Base-by-base conservation (phyloP, 2,113 vertebrate genomes). In the Agelaius tricolor region DNA sequence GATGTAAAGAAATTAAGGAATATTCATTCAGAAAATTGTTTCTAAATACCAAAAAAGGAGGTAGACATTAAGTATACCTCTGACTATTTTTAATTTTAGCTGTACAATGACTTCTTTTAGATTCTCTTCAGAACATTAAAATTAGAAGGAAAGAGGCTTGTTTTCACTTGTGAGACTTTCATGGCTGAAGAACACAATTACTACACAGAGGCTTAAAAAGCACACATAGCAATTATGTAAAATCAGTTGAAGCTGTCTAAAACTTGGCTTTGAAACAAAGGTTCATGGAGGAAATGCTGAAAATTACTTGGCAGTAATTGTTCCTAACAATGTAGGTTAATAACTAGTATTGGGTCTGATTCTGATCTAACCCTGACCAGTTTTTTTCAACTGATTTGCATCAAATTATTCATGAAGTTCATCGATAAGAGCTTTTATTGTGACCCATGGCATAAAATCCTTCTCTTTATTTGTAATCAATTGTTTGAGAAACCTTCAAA, bases 251-350 rank as follows among this genome's bases (percentile, higher is more conserved):
- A 11, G 19, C 57, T 78, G 27, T 77, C 67, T 86, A 80, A 92
- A 93, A 81, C 72, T 94, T 97, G 90, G 80, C 78, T 90, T 92
- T 96, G 76, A 96, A 94, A 95, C 67, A 93, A 93, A 94, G 46
- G 15, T 37, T 94, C 35, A 47, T 94, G 30, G 33, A 89, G 49
- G 37, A 82, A 91, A 97, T 84, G 27, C 16, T 84, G 69, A 82
- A 96, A 96, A 80, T 57, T 91, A 35, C 41, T 95, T 89, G 91
- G 76, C 54, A 76, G 28, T 57, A 84, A 62, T 41, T 93, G 15
- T 66, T 95, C 85, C 67, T 84, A 93, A 82, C 67, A 93, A 80
- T 47, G 76, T 28, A 89, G 41, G 55, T 52, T 93, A 84, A 76
- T 65, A 46, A 67, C 49, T 79, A 93, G 23, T 46, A 39, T 76